Percentiles rank a stretch among this genome's conserved stretches.
phyloP scores from a whole-genome alignment of 2,113 vertebrate genomes.

The Entomyzon cyanotis region DNA sequence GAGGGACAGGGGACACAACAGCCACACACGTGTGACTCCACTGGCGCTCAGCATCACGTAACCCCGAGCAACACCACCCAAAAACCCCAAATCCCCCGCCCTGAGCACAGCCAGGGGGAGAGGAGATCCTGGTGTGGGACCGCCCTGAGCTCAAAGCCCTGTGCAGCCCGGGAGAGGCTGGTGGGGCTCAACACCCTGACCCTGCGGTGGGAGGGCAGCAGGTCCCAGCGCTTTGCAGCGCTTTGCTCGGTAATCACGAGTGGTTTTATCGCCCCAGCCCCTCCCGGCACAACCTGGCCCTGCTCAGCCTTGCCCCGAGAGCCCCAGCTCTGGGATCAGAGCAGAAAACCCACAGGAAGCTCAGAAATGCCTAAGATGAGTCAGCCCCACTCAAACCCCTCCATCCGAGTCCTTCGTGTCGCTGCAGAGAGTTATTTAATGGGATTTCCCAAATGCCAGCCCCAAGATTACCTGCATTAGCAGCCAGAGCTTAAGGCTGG shows the following conservation, averaged over 20 bases:
- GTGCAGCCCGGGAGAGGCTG: background rate
- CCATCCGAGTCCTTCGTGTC: background rate
- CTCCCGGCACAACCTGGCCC: background rate
- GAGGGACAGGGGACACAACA: background rate
- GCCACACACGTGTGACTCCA: rapidly evolving
- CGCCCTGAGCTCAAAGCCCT: background rate
- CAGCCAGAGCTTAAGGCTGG: background rate
- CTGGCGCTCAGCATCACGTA: background rate
- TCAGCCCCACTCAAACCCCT: background rate
- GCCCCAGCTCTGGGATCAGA: background rate
- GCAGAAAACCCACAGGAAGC: background rate
- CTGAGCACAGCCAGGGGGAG: background rate
- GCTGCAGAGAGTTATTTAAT: background rate
- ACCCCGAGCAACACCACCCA: rapidly evolving
- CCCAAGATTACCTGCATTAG: background rate
- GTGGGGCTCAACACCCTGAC: background rate
- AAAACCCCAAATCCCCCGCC: rapidly evolving
- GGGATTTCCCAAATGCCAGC: background rate
- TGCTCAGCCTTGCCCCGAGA: background rate
- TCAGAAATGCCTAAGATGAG: background rate
- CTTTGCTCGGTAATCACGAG: background rate
- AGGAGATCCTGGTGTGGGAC: background rate
- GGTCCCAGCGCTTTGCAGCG: background rate
- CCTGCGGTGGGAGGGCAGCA: background rate
- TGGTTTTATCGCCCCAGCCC: background rate